Evolutionary conservation across 2,113 vertebrate genomes (phyloP).

Genomic region (Calypte anna): DNA sequence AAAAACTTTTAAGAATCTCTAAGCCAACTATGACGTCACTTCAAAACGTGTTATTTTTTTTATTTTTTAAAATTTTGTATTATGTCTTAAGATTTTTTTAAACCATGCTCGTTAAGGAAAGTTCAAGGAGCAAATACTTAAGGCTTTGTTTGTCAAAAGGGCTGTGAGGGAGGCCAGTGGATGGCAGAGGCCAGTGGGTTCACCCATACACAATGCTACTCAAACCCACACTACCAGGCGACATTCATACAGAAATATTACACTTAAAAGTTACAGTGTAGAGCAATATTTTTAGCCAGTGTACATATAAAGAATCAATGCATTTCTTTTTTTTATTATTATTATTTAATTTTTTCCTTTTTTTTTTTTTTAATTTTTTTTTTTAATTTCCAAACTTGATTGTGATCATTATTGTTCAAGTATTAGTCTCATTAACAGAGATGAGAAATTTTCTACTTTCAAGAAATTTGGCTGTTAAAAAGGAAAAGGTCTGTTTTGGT

Average conservation of each 20-base stretch:
- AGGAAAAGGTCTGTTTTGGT: constrained; percentile 29
- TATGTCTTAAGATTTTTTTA: constrained; percentile 71
- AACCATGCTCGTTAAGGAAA: constrained; percentile 90
- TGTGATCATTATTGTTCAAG: constrained; percentile 92
- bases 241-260: constrained; percentile 89
- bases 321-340: constrained; percentile 45
- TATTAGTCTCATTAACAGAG: constrained; percentile 66
- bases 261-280: constrained; percentile 96
- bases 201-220: constrained; percentile 82
- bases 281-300: constrained; percentile 96
- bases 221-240: constrained; percentile 80
- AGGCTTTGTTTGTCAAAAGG: constrained; percentile 91
- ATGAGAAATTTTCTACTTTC: constrained; percentile 55
- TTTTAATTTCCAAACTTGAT: constrained; percentile 90
- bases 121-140: constrained; percentile 92
- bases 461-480: background rate
- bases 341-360: constrained; percentile 55
- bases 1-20: constrained; percentile 84
- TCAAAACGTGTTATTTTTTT: constrained; percentile 59
- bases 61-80: constrained; percentile 51
- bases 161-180: constrained; percentile 84
- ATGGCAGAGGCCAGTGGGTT: constrained; percentile 82
- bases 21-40: constrained; percentile 83
- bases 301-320: constrained; percentile 93
- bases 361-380: constrained; percentile 58